A percentile compares a stretch with the other conserved stretches of the same genome.
These are phyloP conservation scores for Agrochola litura DNA, from an alignment of 2,888 invertebrate genomes.

Conservation along the genomic window DNA sequence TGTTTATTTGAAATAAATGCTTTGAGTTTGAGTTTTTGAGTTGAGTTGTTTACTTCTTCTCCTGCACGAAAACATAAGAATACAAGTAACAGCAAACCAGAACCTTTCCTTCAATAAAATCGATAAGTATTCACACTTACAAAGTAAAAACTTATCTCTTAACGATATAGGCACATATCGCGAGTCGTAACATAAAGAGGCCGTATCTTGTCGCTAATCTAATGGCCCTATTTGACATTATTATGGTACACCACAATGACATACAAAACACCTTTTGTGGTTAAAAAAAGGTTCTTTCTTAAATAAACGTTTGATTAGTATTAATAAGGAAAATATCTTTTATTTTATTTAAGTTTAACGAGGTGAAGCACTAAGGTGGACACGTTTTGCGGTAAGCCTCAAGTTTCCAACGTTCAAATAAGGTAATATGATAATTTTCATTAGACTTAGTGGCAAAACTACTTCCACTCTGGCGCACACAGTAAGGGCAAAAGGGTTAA, in stretches of 20 bases:
- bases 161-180: slow-evolving; percentile 31
- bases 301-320: slow-evolving; percentile 54
- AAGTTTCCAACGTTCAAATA: slow-evolving; percentile 43
- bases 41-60: too few species aligned
- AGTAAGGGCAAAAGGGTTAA: slow-evolving; percentile 67
- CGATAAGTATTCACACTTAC: slow-evolving; percentile 37
- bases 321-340: slow-evolving; percentile 36
- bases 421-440: slow-evolving; percentile 64
- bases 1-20: too few species aligned
- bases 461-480: slow-evolving; percentile 39
- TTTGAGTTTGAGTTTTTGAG: too few species aligned
- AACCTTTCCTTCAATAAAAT: neutral
- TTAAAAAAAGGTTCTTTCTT: slow-evolving; percentile 37
- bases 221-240: slow-evolving; percentile 66
- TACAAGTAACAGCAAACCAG: neutral
- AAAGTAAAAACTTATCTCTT: slow-evolving; percentile 40
- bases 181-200: slow-evolving; percentile 44
- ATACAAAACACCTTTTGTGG: slow-evolving; percentile 63
- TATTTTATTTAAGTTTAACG: slow-evolving; percentile 33
- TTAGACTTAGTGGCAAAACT: slow-evolving; percentile 65
- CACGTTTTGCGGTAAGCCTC: slow-evolving; percentile 26
- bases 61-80: neutral
- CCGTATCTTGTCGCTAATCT: slow-evolving; percentile 60
- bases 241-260: slow-evolving; percentile 59
- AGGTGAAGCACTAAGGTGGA: slow-evolving; percentile 19